Evolutionary conservation across 2,797 vertebrate species (phyloP).

Genomic region (Gadopsis bispinosus): DNA sequence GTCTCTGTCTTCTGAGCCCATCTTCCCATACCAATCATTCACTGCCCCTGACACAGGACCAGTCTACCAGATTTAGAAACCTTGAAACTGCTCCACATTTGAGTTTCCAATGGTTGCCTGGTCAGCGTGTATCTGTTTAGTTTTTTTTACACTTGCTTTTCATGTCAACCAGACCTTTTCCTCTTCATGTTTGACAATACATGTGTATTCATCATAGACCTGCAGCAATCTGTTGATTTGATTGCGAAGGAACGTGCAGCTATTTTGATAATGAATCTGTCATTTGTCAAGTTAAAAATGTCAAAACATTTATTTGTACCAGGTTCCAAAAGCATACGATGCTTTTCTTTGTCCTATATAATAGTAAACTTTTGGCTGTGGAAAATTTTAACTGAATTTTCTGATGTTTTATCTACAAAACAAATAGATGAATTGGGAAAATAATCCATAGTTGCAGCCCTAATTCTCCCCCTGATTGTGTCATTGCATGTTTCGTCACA

Average conservation of each 20-base stretch:
- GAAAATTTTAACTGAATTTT: neutral
- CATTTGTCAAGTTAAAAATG: neutral
- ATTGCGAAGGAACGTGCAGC: neutral
- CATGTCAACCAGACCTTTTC: neutral
- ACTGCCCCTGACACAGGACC: neutral
- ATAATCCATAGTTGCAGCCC: neutral
- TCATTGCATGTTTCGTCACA: neutral
- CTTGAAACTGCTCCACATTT: neutral
- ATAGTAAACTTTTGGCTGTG: too few relatives aligned
- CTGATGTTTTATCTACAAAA: too few relatives aligned
- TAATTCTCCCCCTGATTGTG: neutral
- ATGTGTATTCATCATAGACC: neutral
- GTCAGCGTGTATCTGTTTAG: neutral
- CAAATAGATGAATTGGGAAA: too few relatives aligned
- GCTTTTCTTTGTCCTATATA: neutral
- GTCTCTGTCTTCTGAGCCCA: slow-evolving; percentile 49
- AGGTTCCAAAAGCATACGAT: neutral
- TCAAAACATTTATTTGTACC: neutral
- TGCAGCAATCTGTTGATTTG: neutral
- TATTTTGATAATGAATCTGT: neutral
- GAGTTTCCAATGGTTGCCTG: neutral
- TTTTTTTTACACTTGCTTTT: neutral
- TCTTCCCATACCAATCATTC: slow-evolving; percentile 33
- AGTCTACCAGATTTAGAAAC: neutral
- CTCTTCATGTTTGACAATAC: neutral